Base-by-base conservation (phyloP, 1,140 invertebrate genomes). In the Frieseomelitta varia region DNA sequence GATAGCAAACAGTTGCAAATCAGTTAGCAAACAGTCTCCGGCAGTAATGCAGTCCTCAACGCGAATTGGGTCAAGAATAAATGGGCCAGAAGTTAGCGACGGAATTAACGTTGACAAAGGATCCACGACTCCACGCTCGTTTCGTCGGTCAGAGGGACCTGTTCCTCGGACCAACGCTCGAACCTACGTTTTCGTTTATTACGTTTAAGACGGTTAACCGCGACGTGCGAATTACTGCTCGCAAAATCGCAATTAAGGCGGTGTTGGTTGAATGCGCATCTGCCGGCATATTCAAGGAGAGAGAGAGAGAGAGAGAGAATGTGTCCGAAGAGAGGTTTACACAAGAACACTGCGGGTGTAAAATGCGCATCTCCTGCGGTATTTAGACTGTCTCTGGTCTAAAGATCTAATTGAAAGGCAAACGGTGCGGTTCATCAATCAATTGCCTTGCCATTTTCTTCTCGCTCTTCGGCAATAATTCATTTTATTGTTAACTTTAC, bases 101-200 rank as follows among this genome's bases (percentile, higher is more conserved):
- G 39, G 21, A 27, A 56, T 71, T 58, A 55, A 74, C 30, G 69
- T 34, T 51, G n/a, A 81, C 69, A 51, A 74, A 63, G 39, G 69
- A 27, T 53, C 19, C 21, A 30, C 47, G 69, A 81, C 63, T 74
- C 27, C 15, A 14, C 6, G 63, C 27, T 53, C 61, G 30, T 65
- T 27, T 67, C 63, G 14, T 69, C 19, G 69, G 15, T 11, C 39
- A 53, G 34, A 39, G 34, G 6, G 15, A 6, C 17, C 4, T 55
- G 19, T 69, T 15, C 39, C 27, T 79, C 77, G 47, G 17, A 21
- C 47, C 39, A 8, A 24, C 34, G 8, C 21, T 24, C 51, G 4
- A 24, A 39, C 30, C 19, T 72, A 47, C 68, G 56, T 21, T 73
- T 73, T 58, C 79, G 47, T 65, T 79, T 81, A 81, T 81, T 73